phyloP scores from a whole-genome alignment of 2,888 invertebrate species.

The Atethmia centrago region DNA sequence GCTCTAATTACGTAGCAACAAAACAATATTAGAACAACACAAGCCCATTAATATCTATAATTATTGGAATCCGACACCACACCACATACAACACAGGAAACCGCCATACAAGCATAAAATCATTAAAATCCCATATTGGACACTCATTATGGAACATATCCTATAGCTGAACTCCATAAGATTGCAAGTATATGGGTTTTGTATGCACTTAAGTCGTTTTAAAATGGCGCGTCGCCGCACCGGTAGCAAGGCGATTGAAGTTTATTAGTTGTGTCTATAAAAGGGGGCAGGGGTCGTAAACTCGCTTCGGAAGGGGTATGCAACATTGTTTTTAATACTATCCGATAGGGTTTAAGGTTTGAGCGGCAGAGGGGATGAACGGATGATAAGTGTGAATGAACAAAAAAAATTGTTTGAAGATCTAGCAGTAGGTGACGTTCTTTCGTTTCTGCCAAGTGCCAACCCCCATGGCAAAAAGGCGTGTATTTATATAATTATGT shows the following conservation, averaged over 20 bases:
- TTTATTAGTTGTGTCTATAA: constrained; percentile 88
- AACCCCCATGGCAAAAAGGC: no score
- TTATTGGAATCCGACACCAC: constrained; percentile 50
- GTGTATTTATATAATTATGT: no score
- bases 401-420: no score
- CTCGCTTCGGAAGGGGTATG: constrained; percentile 72
- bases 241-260: constrained; percentile 81
- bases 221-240: constrained; percentile 58
- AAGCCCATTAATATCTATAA: constrained; percentile 50
- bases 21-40: constrained; percentile 38
- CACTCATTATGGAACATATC: constrained; percentile 54
- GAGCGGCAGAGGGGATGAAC: constrained; percentile 12
- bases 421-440: no score
- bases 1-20: constrained; percentile 33
- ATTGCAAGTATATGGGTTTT: constrained; percentile 25
- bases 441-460: no score
- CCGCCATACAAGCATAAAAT: constrained; percentile 45
- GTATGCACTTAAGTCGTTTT: constrained; percentile 51
- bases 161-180: constrained; percentile 13
- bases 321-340: constrained; percentile 83
- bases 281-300: constrained; percentile 84
- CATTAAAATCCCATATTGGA: constrained; percentile 62
- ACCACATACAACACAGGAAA: constrained; percentile 59
- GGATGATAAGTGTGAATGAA: background rate
- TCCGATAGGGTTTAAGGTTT: constrained; percentile 55